A percentile compares a stretch with the other conserved stretches of the same genome.
phyloP scores from a whole-genome alignment of 2,113 vertebrate species.

The Herpailurus yagouaroundi region DNA sequence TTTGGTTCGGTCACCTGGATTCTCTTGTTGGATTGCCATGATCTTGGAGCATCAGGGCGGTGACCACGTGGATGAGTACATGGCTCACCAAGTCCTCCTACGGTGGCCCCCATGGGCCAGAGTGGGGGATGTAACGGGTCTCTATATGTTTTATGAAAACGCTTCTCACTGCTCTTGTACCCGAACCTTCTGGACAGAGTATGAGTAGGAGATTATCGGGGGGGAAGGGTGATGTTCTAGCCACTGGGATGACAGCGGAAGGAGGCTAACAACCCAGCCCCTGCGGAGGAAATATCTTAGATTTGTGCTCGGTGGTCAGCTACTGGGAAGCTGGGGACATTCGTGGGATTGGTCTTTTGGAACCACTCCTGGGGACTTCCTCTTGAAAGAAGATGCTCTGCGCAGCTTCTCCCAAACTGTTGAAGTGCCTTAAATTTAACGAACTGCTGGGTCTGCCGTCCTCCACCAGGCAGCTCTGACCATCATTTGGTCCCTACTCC shows the following conservation, averaged over 20 bases:
- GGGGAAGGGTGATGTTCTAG: background rate
- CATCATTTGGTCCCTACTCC: background rate
- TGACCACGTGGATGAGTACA: too few species aligned
- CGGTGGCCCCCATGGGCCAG: background rate
- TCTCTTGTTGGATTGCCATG: background rate
- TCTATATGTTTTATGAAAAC: background rate
- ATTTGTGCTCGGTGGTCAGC: background rate
- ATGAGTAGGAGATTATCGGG: background rate
- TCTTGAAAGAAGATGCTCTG: background rate
- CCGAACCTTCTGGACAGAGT: background rate
- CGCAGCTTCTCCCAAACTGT: background rate
- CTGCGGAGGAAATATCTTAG: background rate
- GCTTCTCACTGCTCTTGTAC: background rate
- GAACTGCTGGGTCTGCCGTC: rapidly evolving
- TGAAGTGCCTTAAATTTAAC: background rate
- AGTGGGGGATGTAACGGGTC: background rate
- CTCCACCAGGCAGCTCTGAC: background rate
- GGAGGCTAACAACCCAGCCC: too few species aligned
- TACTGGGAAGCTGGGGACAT: background rate
- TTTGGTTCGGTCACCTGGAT: rapidly evolving
- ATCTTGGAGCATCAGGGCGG: background rate
- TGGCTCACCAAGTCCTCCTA: background rate
- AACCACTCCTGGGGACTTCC: background rate
- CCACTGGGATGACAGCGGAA: background rate
- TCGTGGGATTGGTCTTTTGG: background rate